Evolutionary conservation across 1,140 invertebrate genomes (phyloP).

Genomic region (Cotesia glomerata): DNA sequence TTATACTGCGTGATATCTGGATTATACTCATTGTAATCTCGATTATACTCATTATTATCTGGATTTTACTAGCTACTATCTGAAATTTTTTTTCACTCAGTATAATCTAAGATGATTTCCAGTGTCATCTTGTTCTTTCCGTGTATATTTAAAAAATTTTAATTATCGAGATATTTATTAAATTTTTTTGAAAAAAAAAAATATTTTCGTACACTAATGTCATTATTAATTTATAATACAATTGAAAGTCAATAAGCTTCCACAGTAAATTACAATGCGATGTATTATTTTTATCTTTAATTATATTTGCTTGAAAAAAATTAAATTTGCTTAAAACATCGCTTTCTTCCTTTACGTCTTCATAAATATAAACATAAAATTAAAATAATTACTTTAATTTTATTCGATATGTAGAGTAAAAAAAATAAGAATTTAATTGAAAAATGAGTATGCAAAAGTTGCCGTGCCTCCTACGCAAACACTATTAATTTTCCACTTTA

Average conservation of each 20-base stretch:
- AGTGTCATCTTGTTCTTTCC: too few relatives aligned
- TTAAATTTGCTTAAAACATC: constrained; percentile 37
- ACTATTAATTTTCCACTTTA: constrained; percentile 19
- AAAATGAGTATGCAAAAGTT: constrained; percentile 34
- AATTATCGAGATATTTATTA: too few relatives aligned
- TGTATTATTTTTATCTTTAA: not conserved
- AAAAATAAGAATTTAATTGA: constrained; percentile 17
- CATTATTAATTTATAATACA: too few relatives aligned
- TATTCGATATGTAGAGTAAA: not conserved
- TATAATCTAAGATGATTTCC: too few relatives aligned
- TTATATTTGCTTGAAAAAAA: not conserved
- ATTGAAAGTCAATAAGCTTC: not conserved
- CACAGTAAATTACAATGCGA: constrained; percentile 9
- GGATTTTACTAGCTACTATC: too few relatives aligned
- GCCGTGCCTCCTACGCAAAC: constrained; percentile 43
- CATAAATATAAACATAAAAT: constrained; percentile 7
- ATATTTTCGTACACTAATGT: too few relatives aligned
- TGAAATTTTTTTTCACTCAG: too few relatives aligned
- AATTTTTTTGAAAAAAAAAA: too few relatives aligned
- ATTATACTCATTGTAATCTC: too few relatives aligned
- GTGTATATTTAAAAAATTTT: too few relatives aligned
- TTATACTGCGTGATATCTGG: too few relatives aligned
- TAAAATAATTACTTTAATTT: constrained; percentile 4
- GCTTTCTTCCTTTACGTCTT: constrained; percentile 41
- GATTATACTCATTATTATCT: too few relatives aligned